Conservation (phyloP, 2,797 vertebrate genomes). For the Onychomys leucogaster region DNA sequence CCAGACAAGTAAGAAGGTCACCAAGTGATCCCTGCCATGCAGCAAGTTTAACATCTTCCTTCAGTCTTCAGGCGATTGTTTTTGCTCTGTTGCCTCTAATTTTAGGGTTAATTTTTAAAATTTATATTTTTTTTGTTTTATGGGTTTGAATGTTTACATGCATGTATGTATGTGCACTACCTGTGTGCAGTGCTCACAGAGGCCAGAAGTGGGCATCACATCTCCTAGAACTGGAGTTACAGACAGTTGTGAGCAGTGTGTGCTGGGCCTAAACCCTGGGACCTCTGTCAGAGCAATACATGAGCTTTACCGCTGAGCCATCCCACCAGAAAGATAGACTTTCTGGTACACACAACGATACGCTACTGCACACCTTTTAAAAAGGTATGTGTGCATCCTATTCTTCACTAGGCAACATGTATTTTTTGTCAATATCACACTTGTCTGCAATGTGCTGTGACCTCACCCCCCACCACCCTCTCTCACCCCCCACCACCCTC, state of each 20-base stretch:
- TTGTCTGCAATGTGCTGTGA: neutral
- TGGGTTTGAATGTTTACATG: neutral
- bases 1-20: neutral
- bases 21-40: rapidly evolving
- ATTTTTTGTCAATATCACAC: neutral
- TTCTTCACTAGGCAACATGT: neutral
- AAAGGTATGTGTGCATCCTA: neutral
- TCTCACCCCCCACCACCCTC: neutral
- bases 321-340: neutral
- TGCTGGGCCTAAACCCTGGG: neutral
- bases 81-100: neutral
- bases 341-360: neutral
- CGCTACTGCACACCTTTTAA: neutral
- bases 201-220: neutral
- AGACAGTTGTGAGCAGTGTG: neutral
- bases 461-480: neutral
- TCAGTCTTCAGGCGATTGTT: neutral
- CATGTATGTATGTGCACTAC: neutral
- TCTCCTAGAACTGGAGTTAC: neutral
- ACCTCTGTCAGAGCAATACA: neutral
- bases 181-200: neutral
- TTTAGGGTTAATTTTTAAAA: neutral
- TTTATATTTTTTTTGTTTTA: neutral
- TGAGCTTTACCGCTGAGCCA: neutral
- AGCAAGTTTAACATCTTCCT: neutral